A percentile compares a stretch with the other conserved stretches of the same genome.
Conservation (phyloP, 1,140 invertebrate genomes). For the Trichogramma pretiosum region DNA sequence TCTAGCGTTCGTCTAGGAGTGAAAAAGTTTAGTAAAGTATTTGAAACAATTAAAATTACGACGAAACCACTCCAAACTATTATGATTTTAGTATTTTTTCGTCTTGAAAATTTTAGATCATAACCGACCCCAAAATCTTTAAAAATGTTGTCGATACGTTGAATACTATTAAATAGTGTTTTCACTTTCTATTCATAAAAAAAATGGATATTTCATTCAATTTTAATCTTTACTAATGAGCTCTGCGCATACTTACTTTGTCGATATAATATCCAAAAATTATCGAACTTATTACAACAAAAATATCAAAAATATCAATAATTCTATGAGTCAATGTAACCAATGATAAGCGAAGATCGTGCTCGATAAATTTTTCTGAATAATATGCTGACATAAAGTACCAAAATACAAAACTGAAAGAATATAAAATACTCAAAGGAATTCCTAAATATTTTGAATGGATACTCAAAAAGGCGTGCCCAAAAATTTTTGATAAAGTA, state of each 20-base stretch:
- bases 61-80: background rate
- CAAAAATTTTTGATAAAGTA: too few relatives aligned
- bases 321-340: background rate
- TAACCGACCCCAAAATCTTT: slow-evolving; percentile 4
- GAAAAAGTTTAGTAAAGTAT: background rate
- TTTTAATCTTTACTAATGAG: too few relatives aligned
- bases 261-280: background rate
- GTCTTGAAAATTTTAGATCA: background rate
- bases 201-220: too few relatives aligned
- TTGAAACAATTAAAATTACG: background rate
- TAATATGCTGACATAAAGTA: too few relatives aligned
- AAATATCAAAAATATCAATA: background rate
- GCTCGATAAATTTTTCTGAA: too few relatives aligned
- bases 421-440: too few relatives aligned
- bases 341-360: too few relatives aligned
- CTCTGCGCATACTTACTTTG: slow-evolving; percentile 3
- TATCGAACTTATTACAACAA: background rate
- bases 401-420: too few relatives aligned
- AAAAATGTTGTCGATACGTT: slow-evolving; percentile 3
- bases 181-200: slow-evolving; percentile 3
- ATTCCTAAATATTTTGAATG: too few relatives aligned
- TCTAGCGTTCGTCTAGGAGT: too few relatives aligned
- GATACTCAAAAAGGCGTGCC: too few relatives aligned
- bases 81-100: background rate
- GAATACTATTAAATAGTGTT: background rate